Conservation (phyloP, 1,140 invertebrate species). For the Coenobita brevimanus region DNA sequence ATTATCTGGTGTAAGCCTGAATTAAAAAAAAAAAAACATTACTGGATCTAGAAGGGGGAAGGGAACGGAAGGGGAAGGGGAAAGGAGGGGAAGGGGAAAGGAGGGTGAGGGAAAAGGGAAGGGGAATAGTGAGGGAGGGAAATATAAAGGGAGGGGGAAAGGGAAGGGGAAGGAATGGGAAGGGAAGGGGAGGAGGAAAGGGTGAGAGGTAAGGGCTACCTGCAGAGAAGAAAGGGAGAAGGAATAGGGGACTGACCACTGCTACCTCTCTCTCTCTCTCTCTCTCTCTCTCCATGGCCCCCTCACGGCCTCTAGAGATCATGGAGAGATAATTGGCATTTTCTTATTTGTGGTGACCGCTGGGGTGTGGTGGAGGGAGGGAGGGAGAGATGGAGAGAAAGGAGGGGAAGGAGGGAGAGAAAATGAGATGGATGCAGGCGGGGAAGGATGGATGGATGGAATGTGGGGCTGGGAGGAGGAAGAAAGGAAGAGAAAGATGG, state of each 20-base stretch:
- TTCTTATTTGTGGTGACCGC: not conserved
- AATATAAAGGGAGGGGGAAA: not conserved
- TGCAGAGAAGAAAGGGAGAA: slow-evolving; percentile 1
- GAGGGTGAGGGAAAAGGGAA: not conserved
- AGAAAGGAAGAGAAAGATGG: not conserved
- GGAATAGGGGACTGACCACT: no score
- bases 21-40: no score
- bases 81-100: not conserved
- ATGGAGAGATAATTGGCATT: not conserved
- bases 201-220: no score
- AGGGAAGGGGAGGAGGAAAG: not conserved
- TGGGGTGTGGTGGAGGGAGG: not conserved
- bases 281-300: no score
- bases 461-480: no score
- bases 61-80: not conserved
- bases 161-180: no score
- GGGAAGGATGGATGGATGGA: no score
- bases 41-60: not conserved
- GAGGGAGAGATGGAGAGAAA: not conserved
- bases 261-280: no score
- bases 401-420: no score
- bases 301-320: not conserved
- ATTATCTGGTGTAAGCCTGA: no score
- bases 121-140: not conserved
- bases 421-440: no score